A percentile compares a stretch with the other conserved stretches of the same genome.
These are phyloP conservation scores for Ostrea denselamellosa DNA, from an alignment of 1,140 invertebrate genomes.

Conservation along the genomic window DNA sequence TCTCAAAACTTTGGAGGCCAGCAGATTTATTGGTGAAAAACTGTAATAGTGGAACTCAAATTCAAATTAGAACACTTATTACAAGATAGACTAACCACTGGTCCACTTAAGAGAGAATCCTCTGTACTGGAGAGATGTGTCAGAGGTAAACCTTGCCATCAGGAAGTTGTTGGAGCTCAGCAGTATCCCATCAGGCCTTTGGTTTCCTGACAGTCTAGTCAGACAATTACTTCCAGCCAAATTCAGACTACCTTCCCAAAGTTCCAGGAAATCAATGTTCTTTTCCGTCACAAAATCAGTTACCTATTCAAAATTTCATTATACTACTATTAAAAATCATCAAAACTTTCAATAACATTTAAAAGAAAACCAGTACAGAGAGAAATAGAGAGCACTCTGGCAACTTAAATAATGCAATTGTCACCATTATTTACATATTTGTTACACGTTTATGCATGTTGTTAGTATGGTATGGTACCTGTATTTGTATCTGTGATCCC, in stretches of 20 bases:
- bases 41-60: too few relatives aligned
- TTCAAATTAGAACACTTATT: too few relatives aligned
- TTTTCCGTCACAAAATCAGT: slow-evolving; percentile 52
- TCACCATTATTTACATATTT: too few relatives aligned
- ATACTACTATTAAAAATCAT: too few relatives aligned
- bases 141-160: slow-evolving; percentile 57
- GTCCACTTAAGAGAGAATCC: slow-evolving; percentile 58
- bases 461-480: not conserved
- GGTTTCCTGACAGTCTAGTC: slow-evolving; percentile 44
- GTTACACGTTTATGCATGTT: too few relatives aligned
- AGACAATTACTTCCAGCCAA: slow-evolving; percentile 47
- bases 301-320: slow-evolving; percentile 44
- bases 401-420: too few relatives aligned
- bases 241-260: slow-evolving; percentile 54
- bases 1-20: too few relatives aligned
- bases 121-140: slow-evolving; percentile 42
- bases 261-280: slow-evolving; percentile 57
- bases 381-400: too few relatives aligned
- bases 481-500: slow-evolving; percentile 27
- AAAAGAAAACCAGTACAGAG: too few relatives aligned
- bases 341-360: too few relatives aligned
- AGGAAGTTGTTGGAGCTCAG: slow-evolving; percentile 58
- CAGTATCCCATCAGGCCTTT: not conserved
- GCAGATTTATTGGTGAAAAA: too few relatives aligned
- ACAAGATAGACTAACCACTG: slow-evolving; percentile 51